phyloP scores from a whole-genome alignment of 1,140 invertebrate species.

The Caenorhabditis brenneri region DNA sequence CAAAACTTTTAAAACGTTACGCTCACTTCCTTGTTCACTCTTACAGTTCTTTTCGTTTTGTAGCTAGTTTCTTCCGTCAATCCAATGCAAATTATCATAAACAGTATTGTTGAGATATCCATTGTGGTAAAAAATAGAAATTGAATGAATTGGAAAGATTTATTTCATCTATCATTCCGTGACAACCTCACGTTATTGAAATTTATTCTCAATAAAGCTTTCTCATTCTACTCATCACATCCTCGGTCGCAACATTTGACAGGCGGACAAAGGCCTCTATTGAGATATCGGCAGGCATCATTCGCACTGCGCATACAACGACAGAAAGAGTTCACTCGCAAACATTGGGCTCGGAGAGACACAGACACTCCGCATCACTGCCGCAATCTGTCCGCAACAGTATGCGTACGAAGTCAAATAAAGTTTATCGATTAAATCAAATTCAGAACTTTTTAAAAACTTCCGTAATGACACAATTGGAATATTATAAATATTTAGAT shows the following conservation, averaged over 20 bases:
- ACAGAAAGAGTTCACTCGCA: neutral
- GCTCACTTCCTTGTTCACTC: neutral
- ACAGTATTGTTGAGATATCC: too few relatives aligned
- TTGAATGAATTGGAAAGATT: too few relatives aligned
- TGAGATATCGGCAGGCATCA: neutral
- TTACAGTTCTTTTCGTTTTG: neutral
- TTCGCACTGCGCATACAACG: neutral
- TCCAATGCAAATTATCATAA: too few relatives aligned
- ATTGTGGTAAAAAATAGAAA: too few relatives aligned
- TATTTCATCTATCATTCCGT: too few relatives aligned
- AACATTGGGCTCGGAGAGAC: neutral
- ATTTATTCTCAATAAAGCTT: too few relatives aligned
- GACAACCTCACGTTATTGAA: too few relatives aligned
- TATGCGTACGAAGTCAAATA: neutral
- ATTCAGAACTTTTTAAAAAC: too few relatives aligned
- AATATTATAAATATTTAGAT: too few relatives aligned
- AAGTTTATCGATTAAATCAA: neutral
- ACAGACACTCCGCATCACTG: neutral
- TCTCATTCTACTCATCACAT: too few relatives aligned
- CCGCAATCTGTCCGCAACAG: neutral
- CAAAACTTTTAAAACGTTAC: too few relatives aligned
- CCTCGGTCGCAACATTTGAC: neutral
- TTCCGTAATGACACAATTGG: too few relatives aligned
- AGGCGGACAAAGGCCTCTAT: neutral
- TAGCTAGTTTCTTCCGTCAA: neutral